These are phyloP conservation scores for Sinocyclocheilus grahami DNA, from an alignment of 2,113 vertebrate genomes.

Conservation along the genomic window DNA sequence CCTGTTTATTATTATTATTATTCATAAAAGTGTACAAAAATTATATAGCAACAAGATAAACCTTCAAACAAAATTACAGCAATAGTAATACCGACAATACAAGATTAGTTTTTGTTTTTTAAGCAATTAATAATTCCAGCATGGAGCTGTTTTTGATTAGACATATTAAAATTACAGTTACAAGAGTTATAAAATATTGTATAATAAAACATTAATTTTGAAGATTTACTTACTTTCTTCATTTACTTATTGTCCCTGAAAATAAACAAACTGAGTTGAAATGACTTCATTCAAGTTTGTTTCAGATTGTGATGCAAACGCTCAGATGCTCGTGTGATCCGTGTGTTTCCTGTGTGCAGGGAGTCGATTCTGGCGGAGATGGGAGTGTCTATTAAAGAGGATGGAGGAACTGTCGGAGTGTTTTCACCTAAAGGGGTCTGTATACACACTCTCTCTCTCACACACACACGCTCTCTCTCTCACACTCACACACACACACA, in stretches of 20 bases:
- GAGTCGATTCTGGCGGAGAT: slow-evolving; percentile 87
- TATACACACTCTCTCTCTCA: background rate
- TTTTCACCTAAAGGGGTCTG: slow-evolving; percentile 89
- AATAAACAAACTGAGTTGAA: no score
- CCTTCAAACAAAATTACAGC: no score
- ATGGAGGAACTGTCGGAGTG: slow-evolving; percentile 87
- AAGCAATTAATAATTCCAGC: background rate
- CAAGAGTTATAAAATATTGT: background rate
- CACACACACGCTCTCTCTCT: no score
- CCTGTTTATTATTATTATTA: no score
- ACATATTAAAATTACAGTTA: background rate
- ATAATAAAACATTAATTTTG: background rate
- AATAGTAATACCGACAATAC: no score
- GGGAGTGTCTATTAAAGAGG: slow-evolving; percentile 88
- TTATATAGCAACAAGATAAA: no score
- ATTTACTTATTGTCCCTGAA: no score
- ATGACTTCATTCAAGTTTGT: background rate
- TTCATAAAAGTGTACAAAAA: no score
- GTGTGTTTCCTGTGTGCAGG: slow-evolving; percentile 64
- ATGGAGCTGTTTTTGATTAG: background rate
- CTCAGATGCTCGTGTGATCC: background rate
- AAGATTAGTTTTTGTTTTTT: background rate
- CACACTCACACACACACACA: background rate
- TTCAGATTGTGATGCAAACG: background rate
- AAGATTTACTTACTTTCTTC: no score